Conservation (phyloP, 1,140 invertebrate genomes). For the Nylanderia fulva region DNA sequence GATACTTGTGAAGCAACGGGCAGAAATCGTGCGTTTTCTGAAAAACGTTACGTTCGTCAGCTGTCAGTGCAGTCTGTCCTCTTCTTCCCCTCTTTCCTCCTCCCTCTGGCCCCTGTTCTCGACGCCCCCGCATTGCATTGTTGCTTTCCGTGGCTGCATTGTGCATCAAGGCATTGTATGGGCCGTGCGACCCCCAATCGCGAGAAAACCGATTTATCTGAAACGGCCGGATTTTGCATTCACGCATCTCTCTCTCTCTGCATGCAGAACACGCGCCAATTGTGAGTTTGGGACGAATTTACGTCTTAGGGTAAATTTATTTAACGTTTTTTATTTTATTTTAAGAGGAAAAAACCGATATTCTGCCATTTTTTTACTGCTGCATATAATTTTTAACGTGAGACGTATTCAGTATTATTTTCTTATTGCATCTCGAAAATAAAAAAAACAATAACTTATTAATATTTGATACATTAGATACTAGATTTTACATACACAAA, state of each 20-base stretch:
- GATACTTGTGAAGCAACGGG: conserved; percentile 27
- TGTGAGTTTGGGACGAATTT: neutral
- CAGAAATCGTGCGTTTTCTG: conserved; percentile 66
- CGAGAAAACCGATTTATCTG: conserved; percentile 50
- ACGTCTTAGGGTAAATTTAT: neutral
- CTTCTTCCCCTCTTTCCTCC: too few species aligned
- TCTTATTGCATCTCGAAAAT: conserved; percentile 3
- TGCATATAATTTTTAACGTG: neutral
- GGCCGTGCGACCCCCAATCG: neutral
- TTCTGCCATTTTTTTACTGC: neutral
- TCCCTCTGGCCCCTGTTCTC: conserved; percentile 42
- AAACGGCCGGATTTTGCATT: conserved; percentile 39
- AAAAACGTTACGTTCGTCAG: conserved; percentile 74
- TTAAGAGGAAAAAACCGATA: neutral
- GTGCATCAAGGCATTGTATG: conserved; percentile 51
- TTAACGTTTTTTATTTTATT: too few species aligned
- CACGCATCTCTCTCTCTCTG: conserved; percentile 11
- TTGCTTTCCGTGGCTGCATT: conserved; percentile 55
- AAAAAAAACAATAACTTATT: neutral
- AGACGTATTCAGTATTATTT: conserved; percentile 2
- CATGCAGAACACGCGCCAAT: conserved; percentile 40
- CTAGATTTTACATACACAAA: too few species aligned
- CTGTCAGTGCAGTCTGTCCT: conserved; percentile 74
- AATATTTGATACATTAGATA: too few species aligned
- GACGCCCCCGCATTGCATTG: conserved; percentile 77